phyloP scores from a whole-genome alignment of 2,797 vertebrate genomes.

The Brachyrhaphis roseni region DNA sequence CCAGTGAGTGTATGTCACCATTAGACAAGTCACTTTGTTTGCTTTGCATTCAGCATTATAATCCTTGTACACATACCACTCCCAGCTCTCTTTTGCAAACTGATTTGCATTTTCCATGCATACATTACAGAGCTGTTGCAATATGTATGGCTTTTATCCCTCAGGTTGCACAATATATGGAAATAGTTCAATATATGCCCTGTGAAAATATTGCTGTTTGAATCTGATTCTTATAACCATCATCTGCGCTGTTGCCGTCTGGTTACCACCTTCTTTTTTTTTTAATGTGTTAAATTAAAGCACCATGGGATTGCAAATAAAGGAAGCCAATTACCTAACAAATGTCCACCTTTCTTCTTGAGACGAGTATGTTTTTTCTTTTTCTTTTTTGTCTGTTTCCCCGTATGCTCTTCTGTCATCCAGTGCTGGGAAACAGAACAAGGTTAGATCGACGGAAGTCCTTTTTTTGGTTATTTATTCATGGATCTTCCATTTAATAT shows the following conservation, averaged over 20 bases:
- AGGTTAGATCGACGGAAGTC: conserved; percentile 70
- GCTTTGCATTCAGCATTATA: conserved; percentile 43
- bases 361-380: conserved; percentile 44
- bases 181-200: conserved; percentile 51
- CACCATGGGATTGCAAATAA: conserved; percentile 64
- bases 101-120: conserved; percentile 63
- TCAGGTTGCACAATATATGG: conserved; percentile 54
- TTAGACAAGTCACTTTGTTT: conserved; percentile 60
- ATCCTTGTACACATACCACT: conserved; percentile 39
- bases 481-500: conserved; percentile 85
- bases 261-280: conserved; percentile 71
- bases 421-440: conserved; percentile 69
- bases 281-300: conserved; percentile 55
- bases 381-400: conserved; percentile 55
- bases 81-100: conserved; percentile 38
- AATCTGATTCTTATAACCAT: conserved; percentile 59
- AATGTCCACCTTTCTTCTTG: conserved; percentile 69
- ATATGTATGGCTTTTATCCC: conserved; percentile 58
- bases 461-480: conserved; percentile 84
- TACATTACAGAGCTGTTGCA: conserved; percentile 62
- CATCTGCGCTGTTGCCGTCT: conserved; percentile 64
- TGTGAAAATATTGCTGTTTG: conserved; percentile 48
- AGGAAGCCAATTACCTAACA: conserved; percentile 75
- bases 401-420: conserved; percentile 51
- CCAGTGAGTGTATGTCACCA: conserved; percentile 40